Percentiles rank a stretch among this genome's conserved stretches.
Evolutionary conservation across 2,113 vertebrate genomes (phyloP).

Genomic region (Scophthalmus maximus): DNA sequence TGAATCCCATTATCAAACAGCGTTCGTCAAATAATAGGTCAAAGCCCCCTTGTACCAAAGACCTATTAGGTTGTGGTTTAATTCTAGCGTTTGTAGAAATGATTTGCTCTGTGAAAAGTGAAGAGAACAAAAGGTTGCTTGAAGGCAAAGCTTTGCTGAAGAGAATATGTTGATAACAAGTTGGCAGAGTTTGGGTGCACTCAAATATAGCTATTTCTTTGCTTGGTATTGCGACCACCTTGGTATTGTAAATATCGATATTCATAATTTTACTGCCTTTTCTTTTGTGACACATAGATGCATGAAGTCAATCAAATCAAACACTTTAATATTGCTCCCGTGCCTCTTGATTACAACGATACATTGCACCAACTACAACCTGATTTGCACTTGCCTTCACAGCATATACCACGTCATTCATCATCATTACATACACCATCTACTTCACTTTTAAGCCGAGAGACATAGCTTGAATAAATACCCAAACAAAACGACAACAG

Average conservation of each 20-base stretch:
- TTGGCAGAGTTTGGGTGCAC: not conserved
- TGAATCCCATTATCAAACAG: slow-evolving; percentile 73
- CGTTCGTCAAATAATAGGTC: slow-evolving; percentile 71
- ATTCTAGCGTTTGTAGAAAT: slow-evolving; percentile 55
- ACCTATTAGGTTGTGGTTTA: slow-evolving; percentile 64
- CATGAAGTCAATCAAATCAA: slow-evolving; percentile 2
- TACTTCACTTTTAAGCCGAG: slow-evolving; percentile 25
- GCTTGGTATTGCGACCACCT: not conserved
- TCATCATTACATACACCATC: slow-evolving; percentile 30
- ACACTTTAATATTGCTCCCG: not conserved
- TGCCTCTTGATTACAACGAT: not conserved
- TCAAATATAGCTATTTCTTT: slow-evolving; percentile 2
- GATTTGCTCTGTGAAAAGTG: slow-evolving; percentile 39
- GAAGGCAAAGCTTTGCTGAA: slow-evolving; percentile 11
- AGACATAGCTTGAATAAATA: slow-evolving; percentile 25
- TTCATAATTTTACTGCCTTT: slow-evolving; percentile 8
- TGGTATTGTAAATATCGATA: not conserved
- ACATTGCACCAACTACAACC: slow-evolving; percentile 15
- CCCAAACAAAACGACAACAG: slow-evolving; percentile 45
- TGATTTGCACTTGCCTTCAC: slow-evolving; percentile 6
- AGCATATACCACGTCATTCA: slow-evolving; percentile 26
- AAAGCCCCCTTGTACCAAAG: slow-evolving; percentile 65
- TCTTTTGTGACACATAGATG: not conserved
- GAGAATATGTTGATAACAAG: slow-evolving; percentile 22
- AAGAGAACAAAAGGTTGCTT: slow-evolving; percentile 39